Base-by-base conservation (phyloP, 2,888 invertebrate species). In the Cynaeus angustus region DNA sequence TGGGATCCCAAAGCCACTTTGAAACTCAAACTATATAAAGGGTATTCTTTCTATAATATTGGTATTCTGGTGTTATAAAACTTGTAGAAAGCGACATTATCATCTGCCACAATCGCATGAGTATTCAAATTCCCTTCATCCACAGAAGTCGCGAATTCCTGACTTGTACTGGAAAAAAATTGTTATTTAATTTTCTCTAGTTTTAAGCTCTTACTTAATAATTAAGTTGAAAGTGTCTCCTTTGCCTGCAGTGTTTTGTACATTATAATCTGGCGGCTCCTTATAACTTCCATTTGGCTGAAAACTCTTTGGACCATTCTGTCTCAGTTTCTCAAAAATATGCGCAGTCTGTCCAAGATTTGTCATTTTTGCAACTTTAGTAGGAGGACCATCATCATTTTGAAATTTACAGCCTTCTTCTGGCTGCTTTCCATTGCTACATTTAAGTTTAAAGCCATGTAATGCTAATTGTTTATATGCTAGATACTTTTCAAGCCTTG, bases 391-490 rank as follows among this genome's bases (percentile, higher is more conserved):
- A n/a, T 30, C 59, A 10, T 59, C 59, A 28, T 30, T 41, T 13
- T 7, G 1, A 8, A 12, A 4, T 13, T 53, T 37, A n/a, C n/a
- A n/a, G 14, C 9, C 12, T 26, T 30, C 52, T 56, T 16, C 9
- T 7, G 56, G n/a, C 10, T 41, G 10, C 13, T 3, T 56, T 38
- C 16, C 21, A 41, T 13, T 8, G 2, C 7, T 10, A n/a, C 12
- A 7, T 43, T 62, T 62, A 7, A 62, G 14, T 26, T 50, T 62
- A 12, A 8, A 62, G n/a, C 62, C 62, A 37, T 62, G 62, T 37
- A 62, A 62, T 26, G 12, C 26, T 9, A 52, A 26, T 28, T 62
- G 28, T 21, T 62, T 62, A 33, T 38, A 62, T 8, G 16, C 28
- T 6, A 50, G 14, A 38, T 62, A 62, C 38, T 52, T 61, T 1